Evolutionary conservation across 1,140 invertebrate genomes (phyloP).

Genomic region (Parasteatoda tepidariorum): DNA sequence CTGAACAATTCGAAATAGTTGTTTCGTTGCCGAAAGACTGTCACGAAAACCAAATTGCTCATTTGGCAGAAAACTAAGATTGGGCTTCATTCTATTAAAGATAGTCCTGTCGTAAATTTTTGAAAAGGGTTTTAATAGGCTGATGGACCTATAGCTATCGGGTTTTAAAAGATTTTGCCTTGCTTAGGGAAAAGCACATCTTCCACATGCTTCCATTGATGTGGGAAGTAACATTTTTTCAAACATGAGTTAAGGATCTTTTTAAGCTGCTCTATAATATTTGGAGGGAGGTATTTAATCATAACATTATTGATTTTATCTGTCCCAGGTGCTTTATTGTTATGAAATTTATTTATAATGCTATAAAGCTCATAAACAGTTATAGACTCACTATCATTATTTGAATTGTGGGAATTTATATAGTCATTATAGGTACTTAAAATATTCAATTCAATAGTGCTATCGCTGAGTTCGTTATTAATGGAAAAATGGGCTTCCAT

Average conservation of each 20-base stretch:
- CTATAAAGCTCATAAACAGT: no score
- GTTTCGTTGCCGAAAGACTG: background rate
- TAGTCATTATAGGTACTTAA: no score
- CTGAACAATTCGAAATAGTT: background rate
- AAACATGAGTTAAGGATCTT: background rate
- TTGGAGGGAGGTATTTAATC: no score
- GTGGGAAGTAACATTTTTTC: background rate
- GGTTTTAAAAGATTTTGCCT: background rate
- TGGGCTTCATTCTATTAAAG: background rate
- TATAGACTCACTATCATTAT: no score
- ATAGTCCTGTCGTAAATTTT: constrained; percentile 20
- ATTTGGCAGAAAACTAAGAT: background rate
- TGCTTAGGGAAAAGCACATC: constrained; percentile 15
- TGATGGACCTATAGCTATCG: constrained; percentile 18
- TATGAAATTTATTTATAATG: no score
- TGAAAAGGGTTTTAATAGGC: background rate
- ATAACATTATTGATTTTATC: no score
- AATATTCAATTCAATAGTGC: no score
- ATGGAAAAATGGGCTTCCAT: no score
- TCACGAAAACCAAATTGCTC: constrained; percentile 27
- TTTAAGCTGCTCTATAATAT: no score
- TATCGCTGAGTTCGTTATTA: no score
- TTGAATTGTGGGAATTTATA: no score
- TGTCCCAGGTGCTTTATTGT: no score
- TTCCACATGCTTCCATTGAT: background rate